Evolutionary conservation across 2,113 vertebrate species (phyloP).

Genomic region (Heptranchias perlo): DNA sequence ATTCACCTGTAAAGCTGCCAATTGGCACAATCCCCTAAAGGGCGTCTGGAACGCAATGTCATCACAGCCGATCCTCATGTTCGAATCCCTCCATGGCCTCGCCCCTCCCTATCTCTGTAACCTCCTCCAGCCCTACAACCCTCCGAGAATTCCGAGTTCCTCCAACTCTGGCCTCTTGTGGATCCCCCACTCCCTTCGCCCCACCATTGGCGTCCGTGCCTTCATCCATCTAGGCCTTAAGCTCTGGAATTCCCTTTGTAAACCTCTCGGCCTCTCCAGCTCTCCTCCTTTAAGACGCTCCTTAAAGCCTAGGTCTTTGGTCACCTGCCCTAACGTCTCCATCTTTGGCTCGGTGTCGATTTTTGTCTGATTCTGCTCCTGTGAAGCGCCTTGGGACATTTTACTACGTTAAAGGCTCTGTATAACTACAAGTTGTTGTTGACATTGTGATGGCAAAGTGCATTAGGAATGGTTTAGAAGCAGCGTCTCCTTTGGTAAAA

Average conservation of each 20-base stretch:
- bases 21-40: too few species aligned
- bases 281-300: not conserved
- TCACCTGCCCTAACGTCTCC: not conserved
- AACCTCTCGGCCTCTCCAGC: not conserved
- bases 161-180: not conserved
- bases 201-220: not conserved
- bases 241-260: not conserved
- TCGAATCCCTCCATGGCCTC: too few species aligned
- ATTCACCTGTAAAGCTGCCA: too few species aligned
- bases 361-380: not conserved
- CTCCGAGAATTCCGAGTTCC: too few species aligned
- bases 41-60: too few species aligned
- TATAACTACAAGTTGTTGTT: not conserved
- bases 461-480: not conserved
- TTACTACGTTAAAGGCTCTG: not conserved
- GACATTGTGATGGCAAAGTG: not conserved
- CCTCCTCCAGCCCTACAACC: too few species aligned
- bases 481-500: not conserved
- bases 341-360: not conserved
- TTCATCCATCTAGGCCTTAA: not conserved
- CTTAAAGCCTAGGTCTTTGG: not conserved
- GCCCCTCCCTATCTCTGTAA: too few species aligned
- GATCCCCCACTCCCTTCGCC: not conserved
- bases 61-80: too few species aligned
- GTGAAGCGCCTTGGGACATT: not conserved